Base-by-base conservation (phyloP, 2,888 invertebrate species). In the Coronaproctus castanopsis region DNA sequence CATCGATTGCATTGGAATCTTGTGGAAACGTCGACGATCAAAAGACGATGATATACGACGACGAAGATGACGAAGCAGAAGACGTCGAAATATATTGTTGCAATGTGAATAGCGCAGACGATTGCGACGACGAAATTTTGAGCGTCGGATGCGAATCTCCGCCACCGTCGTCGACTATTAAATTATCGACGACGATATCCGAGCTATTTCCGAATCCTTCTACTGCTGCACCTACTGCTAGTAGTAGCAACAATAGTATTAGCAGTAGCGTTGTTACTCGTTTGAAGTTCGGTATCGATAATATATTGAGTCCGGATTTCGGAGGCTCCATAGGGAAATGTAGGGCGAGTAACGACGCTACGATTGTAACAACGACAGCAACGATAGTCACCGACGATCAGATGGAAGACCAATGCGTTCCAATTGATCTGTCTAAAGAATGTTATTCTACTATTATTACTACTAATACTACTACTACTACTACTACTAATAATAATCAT, bases 231-330 rank as follows among this genome's bases (percentile, higher is more conserved):
- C 67, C 67, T 8, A 5, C 62, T 58, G 24, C 59, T 60, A 1
- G 59, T 59, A 1, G 60, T 59, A 2, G 56, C 54, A 1, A 68
- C 68, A 48, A 68, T 69, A 2, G 69, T 69, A 58, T 54, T 21
- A 22, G 51, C 14, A 14, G 24, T 19, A 21, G 21, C 5, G 54
- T 66, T 51, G 59, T 64, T 23, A 58, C 69, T 65, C 63, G 70
- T 65, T 71, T 89, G 24, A 83, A 85, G 66, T 89, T 88, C 74
- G 87, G 87, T 68, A 87, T 90, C 69, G 86, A 85, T 67, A 88
- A 89, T 71, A 89, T 89, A 62, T 72, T 89, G 22, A 81, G 86
- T 68, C 88, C 88, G 0, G 88, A 89, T 70, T 89, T 89, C 65
- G 88, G 89, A 0, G 75, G 82, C 24, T 18, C 24, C 24, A 24